Percentiles rank a stretch among this genome's conserved stretches.
These are phyloP conservation scores for Drymonia ruficornis DNA, from an alignment of 2,888 invertebrate species.

Conservation along the genomic window DNA sequence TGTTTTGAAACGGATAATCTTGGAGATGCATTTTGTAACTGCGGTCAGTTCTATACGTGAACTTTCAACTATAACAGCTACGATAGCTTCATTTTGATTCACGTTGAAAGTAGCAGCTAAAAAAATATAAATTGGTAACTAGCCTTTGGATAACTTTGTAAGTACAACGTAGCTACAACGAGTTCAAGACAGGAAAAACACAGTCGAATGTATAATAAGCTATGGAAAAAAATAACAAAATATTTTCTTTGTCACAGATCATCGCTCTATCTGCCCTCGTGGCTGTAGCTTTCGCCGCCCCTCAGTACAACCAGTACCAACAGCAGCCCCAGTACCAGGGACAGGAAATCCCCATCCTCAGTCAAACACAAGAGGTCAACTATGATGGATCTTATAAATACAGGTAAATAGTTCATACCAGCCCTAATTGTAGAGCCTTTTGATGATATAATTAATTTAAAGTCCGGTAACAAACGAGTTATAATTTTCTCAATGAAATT, in stretches of 20 bases:
- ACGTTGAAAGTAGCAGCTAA: too few relatives aligned
- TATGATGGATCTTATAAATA: constrained; percentile 86
- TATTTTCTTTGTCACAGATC: constrained; percentile 57
- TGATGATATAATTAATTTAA: not conserved
- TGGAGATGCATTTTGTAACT: constrained; percentile 45
- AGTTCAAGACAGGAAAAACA: too few relatives aligned
- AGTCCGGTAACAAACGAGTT: not conserved
- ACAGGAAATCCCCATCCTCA: constrained; percentile 84
- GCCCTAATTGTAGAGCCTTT: not conserved
- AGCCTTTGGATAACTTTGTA: too few relatives aligned
- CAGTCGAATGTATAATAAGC: too few relatives aligned
- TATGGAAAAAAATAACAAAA: not conserved
- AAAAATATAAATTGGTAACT: too few relatives aligned
- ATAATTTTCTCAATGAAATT: too few relatives aligned
- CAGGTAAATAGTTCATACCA: constrained; percentile 70
- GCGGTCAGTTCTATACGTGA: constrained; percentile 37
- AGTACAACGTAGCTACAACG: too few relatives aligned
- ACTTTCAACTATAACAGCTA: constrained; percentile 9
- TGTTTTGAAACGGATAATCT: constrained; percentile 48
- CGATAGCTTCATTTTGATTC: too few relatives aligned
- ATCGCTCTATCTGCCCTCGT: constrained; percentile 65
- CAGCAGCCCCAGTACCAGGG: constrained; percentile 58
- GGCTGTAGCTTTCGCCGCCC: constrained; percentile 68
- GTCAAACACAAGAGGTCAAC: constrained; percentile 82
- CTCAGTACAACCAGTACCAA: constrained; percentile 53